Base-by-base conservation (phyloP, 2,888 invertebrate species). In the Eugnorisma glareosa region DNA sequence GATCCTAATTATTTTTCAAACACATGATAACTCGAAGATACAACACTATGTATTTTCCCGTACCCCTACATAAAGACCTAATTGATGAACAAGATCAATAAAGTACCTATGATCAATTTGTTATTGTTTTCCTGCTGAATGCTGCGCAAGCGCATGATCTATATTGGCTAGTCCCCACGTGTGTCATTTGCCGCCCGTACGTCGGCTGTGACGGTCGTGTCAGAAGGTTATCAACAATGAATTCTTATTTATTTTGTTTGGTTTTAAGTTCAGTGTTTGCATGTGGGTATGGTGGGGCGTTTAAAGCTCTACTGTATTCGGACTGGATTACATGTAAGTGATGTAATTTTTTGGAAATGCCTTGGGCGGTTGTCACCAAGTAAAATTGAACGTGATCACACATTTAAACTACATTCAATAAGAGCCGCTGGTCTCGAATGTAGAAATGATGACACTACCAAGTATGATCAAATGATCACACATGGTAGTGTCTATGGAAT, bases 301-400 rank as follows among this genome's bases (percentile, higher is more conserved):
- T 95, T 77, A 90, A 86, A 54, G 90, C 93, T 1, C 67, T 95
- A 24, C 83, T 96, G 43, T 95, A 96, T 80, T 95, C 96, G 0
- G 92, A 93, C 88, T 94, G 92, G 90, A 94, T 96, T n/a, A 92
- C 92, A 76, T 96, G 96, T 96, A 84, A 95, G 96, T 95, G 81
- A 73, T 48, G 75, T 82, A 40, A 78, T 79, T 63, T 45, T 64
- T 28, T 40, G 13, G 8, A 21, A 28, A 64, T 40, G 15, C 7
- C 3, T 15, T 37, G 63, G n/a, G 15, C 3, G n/a, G n/a, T 37
- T 63, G 8, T 28, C 64, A 13, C 15, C 35, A n/a, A 6, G 3
- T 28, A 37, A 64, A 40, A 40, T 4, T 40, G 64, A 18, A n/a
- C 8, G n/a, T 64, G 40, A 64, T 7, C 18, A 8, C 15, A n/a